phyloP scores from a whole-genome alignment of 2,888 invertebrate genomes.

The Nasonia oneida region DNA sequence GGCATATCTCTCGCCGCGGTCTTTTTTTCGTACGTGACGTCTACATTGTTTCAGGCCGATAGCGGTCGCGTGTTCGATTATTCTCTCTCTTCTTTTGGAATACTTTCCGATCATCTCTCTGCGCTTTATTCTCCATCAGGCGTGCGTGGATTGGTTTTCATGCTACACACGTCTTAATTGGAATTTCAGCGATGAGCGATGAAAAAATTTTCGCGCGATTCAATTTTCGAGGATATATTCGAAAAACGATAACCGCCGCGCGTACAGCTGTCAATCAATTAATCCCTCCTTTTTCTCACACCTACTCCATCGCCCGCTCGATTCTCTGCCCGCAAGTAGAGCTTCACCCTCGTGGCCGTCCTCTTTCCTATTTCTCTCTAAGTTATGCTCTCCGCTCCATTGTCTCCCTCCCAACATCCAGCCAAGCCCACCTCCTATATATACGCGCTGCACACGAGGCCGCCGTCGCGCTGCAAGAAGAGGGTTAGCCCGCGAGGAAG shows the following conservation, averaged over 20 bases:
- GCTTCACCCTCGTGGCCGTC: constrained; percentile 8
- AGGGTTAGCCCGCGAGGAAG: constrained; percentile 65
- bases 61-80: no score
- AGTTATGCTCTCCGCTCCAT: constrained; percentile 43
- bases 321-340: not conserved
- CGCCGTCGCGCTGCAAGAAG: constrained; percentile 50
- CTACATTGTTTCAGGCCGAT: not conserved
- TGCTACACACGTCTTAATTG: no score
- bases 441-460: not conserved
- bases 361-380: constrained; percentile 41
- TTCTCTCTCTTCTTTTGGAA: not conserved
- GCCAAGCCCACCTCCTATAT: not conserved
- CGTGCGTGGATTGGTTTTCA: no score
- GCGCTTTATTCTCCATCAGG: no score
- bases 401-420: constrained; percentile 17
- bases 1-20: not conserved
- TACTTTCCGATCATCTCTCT: no score
- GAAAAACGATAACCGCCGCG: not conserved
- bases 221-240: not conserved
- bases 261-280: not conserved
- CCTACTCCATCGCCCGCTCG: constrained; percentile 18
- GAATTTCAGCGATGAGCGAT: not conserved
- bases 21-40: not conserved
- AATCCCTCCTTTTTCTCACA: not conserved
- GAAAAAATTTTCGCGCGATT: not conserved